Percentiles rank a stretch among this genome's conserved stretches.
These are phyloP conservation scores for Lophotriccus pileatus DNA, from an alignment of 2,797 vertebrate genomes.

Conservation along the genomic window DNA sequence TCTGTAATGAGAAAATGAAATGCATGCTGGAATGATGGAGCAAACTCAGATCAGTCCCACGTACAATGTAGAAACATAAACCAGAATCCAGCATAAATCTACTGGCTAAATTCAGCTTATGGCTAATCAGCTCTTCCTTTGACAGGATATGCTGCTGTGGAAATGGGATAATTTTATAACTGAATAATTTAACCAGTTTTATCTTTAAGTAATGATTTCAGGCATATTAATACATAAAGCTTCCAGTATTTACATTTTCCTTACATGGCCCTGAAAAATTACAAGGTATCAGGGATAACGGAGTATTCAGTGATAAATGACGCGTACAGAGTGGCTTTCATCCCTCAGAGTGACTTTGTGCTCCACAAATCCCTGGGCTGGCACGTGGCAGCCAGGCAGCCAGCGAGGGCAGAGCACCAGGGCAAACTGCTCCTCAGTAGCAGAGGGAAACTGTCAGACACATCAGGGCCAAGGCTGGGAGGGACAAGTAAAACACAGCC, in stretches of 20 bases:
- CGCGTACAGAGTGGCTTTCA: not conserved
- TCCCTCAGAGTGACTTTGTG: not conserved
- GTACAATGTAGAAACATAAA: conserved; percentile 7
- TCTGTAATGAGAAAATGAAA: conserved; percentile 56
- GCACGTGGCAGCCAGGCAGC: not conserved
- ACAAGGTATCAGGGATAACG: conserved; percentile 16
- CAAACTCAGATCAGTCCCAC: conserved; percentile 21
- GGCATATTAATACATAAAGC: conserved; percentile 60
- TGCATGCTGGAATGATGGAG: not conserved
- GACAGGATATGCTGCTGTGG: conserved; percentile 60
- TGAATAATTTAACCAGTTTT: conserved; percentile 67
- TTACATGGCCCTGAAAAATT: conserved; percentile 26
- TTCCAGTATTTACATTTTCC: conserved; percentile 61
- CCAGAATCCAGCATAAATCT: conserved; percentile 56
- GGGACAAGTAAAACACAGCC: not conserved
- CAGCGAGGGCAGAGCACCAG: not conserved
- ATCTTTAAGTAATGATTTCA: conserved; percentile 65
- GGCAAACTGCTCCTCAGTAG: not conserved
- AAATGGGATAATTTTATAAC: conserved; percentile 63
- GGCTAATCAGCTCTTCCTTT: conserved; percentile 68
- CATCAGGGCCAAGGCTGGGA: not conserved
- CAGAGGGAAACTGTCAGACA: not conserved
- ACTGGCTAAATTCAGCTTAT: conserved; percentile 61
- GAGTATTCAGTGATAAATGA: not conserved
- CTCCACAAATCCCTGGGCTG: not conserved